These are phyloP conservation scores for Denticeps clupeoides DNA, from an alignment of 2,797 vertebrate species.

Conservation along the genomic window DNA sequence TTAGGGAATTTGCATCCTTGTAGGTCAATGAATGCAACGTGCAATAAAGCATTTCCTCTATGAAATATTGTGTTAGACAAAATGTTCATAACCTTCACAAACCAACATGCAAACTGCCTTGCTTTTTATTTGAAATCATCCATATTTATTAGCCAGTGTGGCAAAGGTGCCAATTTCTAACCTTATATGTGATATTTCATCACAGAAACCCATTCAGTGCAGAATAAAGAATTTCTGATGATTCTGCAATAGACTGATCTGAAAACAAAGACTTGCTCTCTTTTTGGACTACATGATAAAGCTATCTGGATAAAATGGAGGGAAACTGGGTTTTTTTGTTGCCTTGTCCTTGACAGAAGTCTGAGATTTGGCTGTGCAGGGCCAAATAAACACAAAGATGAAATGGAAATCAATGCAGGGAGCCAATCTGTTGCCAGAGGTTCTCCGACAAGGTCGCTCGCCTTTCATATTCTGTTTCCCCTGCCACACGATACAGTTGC, in stretches of 20 bases:
- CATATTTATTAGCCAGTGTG: too few relatives aligned
- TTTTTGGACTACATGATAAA: not conserved
- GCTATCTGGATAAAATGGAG: not conserved
- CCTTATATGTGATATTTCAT: too few relatives aligned
- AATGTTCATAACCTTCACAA: too few relatives aligned
- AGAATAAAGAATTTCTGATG: not conserved
- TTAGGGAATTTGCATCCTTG: too few relatives aligned
- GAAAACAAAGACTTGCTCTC: not conserved
- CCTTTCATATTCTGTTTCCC: constrained; percentile 38
- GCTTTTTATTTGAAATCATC: too few relatives aligned
- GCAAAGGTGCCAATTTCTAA: too few relatives aligned
- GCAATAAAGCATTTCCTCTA: too few relatives aligned
- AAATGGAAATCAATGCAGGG: constrained; percentile 60
- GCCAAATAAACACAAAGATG: constrained; percentile 47
- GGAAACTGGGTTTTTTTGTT: not conserved
- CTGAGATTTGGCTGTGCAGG: constrained; percentile 42
- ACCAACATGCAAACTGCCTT: too few relatives aligned
- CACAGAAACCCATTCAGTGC: too few relatives aligned
- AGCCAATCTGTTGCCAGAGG: constrained; percentile 51
- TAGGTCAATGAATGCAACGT: too few relatives aligned
- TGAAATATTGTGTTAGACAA: too few relatives aligned
- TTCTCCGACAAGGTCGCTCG: constrained; percentile 49
- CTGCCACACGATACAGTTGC: too few relatives aligned
- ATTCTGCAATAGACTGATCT: not conserved
- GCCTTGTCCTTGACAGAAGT: constrained; percentile 42